Evolutionary conservation across 2,888 invertebrate species (phyloP).

Genomic region (Andrena trimmerana): DNA sequence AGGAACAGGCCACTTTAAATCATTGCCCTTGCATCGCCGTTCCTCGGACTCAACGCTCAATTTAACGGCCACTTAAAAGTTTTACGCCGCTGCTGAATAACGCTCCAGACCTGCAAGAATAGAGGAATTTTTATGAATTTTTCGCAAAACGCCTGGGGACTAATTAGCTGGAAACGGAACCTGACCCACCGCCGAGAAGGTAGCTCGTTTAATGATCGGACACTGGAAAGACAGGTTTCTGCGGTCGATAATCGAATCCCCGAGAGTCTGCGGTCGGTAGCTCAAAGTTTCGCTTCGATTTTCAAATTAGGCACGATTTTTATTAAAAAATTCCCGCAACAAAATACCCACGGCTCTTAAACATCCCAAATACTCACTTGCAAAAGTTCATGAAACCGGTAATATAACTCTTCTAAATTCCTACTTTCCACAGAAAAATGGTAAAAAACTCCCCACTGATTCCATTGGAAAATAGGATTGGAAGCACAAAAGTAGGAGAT

Average conservation of each 20-base stretch:
- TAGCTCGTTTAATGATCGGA: constrained; percentile 8
- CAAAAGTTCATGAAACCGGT: neutral
- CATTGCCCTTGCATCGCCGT: neutral
- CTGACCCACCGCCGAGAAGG: constrained; percentile 11
- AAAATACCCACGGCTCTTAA: neutral
- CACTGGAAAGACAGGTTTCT: constrained; percentile 47
- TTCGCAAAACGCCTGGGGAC: neutral
- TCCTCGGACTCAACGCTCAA: neutral
- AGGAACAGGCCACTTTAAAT: constrained; percentile 19
- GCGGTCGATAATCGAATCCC: constrained; percentile 37
- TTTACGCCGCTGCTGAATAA: neutral
- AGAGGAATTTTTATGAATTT: neutral
- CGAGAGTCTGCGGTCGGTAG: neutral
- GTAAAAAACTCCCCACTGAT: neutral
- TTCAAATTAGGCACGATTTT: neutral
- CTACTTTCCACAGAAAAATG: neutral
- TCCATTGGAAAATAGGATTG: neutral
- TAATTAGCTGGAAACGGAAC: neutral
- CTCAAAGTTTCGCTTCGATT: neutral
- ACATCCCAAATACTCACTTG: neutral
- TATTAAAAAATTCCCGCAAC: neutral
- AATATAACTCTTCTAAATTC: neutral
- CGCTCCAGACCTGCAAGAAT: neutral
- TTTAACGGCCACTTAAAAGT: neutral
- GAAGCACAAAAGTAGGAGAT: neutral